Base-by-base conservation (phyloP, 1,140 invertebrate genomes). In the Drosophila sproati region DNA sequence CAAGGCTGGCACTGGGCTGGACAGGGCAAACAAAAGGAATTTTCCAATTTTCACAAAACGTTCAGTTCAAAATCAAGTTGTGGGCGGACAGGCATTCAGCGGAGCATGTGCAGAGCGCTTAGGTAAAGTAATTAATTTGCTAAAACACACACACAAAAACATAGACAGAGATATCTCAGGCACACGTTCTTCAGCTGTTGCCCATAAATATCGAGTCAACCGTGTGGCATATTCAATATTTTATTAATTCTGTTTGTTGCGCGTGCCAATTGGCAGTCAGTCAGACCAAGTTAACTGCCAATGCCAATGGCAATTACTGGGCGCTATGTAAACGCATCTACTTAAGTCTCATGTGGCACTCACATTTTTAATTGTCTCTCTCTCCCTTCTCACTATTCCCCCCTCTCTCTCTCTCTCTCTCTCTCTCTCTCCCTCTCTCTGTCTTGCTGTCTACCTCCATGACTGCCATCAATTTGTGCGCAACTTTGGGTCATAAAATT, bases 41-140 rank as follows among this genome's bases (percentile, higher is more conserved):
- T 81, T 81, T 81, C 64, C 78, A 80, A 77, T 80, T 80, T 81
- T 80, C 66, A 73, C 80, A 82, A 80, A 77, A 80, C 73, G 64
- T 56, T 74, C 69, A 50, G 35, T 61, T 47, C 77, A 78, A 78
- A 78, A 76, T 76, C 73, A 62, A 71, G 61, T 51, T 75, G 73
- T 60, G 70, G 57, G 41, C 61, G 50, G 28, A 20, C 29, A 20
- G 8, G 31, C 52, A 55, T 43, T 4, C 34, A 20, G 35, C 6
- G n/a, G 3, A 41, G 59, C 55, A 34, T 47, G 68, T 72, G 73
- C 72, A 57, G 60, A 72, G 51, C 57, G 57, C 47, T 73, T 72
- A 54, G 77, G 64, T 81, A 62, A 78, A 82, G 79, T 87, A 87
- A 87, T 86, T 86, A 82, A 86, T 86, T 87, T 87, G 66, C 75